phyloP scores from a whole-genome alignment of 2,888 invertebrate species.

The Athetis lepigone region DNA sequence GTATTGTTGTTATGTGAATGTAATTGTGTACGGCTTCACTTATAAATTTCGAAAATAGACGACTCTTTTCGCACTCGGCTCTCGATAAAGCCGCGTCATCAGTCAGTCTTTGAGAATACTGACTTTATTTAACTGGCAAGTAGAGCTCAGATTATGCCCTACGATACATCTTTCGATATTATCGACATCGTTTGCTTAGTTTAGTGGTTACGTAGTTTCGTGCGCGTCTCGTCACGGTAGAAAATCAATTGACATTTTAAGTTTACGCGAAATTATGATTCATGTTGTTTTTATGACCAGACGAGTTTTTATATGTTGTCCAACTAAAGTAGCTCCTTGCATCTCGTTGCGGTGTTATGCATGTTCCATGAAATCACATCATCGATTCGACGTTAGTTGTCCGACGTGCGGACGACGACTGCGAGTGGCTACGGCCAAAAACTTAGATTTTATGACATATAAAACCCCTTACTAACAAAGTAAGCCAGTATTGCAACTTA shows the following conservation, averaged over 20 bases:
- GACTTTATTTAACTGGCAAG: constrained; percentile 47
- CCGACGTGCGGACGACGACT: not conserved
- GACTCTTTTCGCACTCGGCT: constrained; percentile 30
- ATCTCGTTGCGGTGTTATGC: constrained; percentile 2
- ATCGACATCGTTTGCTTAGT: constrained; percentile 39
- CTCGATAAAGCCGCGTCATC: constrained; percentile 22
- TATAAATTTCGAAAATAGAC: constrained; percentile 40
- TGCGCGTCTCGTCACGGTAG: constrained; percentile 43
- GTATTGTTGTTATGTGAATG: constrained; percentile 43
- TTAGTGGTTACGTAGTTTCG: constrained; percentile 50
- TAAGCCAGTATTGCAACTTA: constrained; percentile 23
- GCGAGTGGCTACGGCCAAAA: not conserved
- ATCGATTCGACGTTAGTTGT: constrained; percentile 24
- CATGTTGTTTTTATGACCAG: constrained; percentile 24
- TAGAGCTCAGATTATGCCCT: constrained; percentile 46
- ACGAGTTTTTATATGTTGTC: constrained; percentile 1
- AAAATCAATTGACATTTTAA: constrained; percentile 32
- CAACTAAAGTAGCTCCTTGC: constrained; percentile 4
- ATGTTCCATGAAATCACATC: constrained; percentile 12
- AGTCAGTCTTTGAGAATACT: constrained; percentile 36
- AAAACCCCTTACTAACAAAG: constrained; percentile 16
- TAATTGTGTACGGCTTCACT: constrained; percentile 45
- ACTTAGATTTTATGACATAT: constrained; percentile 18
- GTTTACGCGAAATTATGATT: constrained; percentile 38
- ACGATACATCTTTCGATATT: constrained; percentile 32